Percentiles rank a stretch among this genome's conserved stretches.
phyloP scores from a whole-genome alignment of 2,888 invertebrate species.

The Apomyelois bistriatella region DNA sequence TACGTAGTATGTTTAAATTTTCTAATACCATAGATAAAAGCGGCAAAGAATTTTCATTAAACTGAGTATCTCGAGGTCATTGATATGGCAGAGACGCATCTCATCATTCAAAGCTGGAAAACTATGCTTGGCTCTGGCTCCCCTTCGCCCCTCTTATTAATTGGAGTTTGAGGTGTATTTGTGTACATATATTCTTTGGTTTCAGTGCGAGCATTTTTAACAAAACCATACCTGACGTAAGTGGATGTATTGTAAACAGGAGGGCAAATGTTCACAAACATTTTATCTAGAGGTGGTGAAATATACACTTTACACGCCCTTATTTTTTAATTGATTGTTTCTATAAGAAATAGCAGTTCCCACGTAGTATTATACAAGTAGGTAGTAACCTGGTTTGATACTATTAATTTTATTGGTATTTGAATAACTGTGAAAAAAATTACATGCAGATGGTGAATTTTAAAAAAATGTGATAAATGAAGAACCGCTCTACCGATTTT shows the following conservation, averaged over 20 bases:
- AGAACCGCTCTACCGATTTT: no score
- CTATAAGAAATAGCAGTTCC: neutral
- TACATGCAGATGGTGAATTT: no score
- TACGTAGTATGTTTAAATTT: neutral
- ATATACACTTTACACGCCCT: neutral
- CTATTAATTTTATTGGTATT: no score
- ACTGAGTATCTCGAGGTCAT: neutral
- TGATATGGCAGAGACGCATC: constrained; percentile 3
- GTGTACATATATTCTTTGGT: no score
- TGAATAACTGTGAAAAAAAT: no score
- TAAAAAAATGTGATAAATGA: no score
- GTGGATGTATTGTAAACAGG: neutral
- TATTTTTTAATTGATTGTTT: neutral
- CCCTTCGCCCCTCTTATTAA: constrained; percentile 35
- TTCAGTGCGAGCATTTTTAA: constrained; percentile 24
- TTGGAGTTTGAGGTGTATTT: constrained; percentile 38
- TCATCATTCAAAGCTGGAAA: constrained; percentile 17
- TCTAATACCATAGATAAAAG: neutral
- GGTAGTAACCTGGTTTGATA: no score
- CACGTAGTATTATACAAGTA: no score
- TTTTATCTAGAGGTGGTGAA: neutral
- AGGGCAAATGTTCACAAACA: neutral
- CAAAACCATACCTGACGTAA: constrained; percentile 18
- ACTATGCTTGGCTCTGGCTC: constrained; percentile 23
- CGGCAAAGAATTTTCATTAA: constrained; percentile 8